Conservation (phyloP, 35 echinoderm and acorn worm species). For the Apostichopus japonicus region DNA sequence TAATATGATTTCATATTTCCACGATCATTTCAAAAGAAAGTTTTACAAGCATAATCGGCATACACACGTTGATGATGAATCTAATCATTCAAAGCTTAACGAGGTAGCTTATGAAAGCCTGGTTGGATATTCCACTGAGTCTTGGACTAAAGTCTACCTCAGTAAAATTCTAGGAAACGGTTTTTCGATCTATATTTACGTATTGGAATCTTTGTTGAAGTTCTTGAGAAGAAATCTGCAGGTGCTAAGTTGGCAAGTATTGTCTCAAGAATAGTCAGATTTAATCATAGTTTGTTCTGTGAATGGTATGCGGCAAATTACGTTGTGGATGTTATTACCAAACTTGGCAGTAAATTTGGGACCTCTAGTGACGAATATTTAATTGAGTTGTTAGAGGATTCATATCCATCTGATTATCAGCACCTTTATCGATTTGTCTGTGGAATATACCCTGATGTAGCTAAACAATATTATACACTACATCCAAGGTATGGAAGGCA, state of each 20-base stretch:
- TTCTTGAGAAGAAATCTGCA: not conserved
- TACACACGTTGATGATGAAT: not conserved
- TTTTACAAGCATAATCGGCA: not conserved
- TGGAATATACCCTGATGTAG: not conserved
- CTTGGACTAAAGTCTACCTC: not conserved
- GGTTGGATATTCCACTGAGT: not conserved
- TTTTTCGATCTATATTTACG: not conserved
- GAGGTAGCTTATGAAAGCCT: not conserved
- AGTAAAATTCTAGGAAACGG: not conserved
- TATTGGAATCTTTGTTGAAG: not conserved
- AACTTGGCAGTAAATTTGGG: not conserved
- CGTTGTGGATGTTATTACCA: not conserved
- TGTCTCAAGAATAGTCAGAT: not conserved
- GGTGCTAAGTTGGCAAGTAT: too few relatives aligned
- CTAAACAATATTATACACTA: not conserved
- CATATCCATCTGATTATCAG: not conserved
- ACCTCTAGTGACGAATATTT: not conserved
- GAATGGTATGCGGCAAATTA: not conserved
- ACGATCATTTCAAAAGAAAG: not conserved
- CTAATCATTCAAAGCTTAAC: not conserved
- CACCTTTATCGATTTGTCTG: conserved; percentile 19
- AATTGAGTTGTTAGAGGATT: not conserved
- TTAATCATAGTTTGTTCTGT: not conserved
- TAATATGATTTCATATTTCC: not conserved
- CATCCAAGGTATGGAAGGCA: not conserved